Base-by-base conservation (phyloP, 2,113 vertebrate species). In the Addax nasomaculatus region DNA sequence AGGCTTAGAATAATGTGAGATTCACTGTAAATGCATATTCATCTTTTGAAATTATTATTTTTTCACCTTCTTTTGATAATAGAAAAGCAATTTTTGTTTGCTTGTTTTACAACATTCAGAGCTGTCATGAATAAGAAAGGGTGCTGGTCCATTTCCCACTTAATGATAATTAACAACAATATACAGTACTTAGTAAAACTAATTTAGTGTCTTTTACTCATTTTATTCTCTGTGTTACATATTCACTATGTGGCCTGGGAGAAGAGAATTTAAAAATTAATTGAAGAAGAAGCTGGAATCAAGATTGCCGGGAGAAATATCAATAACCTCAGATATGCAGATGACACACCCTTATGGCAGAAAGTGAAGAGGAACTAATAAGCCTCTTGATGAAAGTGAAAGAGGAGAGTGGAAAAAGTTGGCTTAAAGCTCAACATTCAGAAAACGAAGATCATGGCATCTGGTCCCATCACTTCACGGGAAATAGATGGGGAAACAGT, bases 41-140 rank as follows among this genome's bases (percentile, higher is more conserved):
- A 39, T 10, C 36, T 85, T 87, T 57, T 76, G 89, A 36, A 53
- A 36, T 53, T 81, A 81, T 81, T 81, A 25, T 55, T 53, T 83
- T 53, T 55, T 89, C 19, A 39, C 5, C 45, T 93, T 96, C 45
- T 93, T 96, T 97, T 67, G 64, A 51, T 92, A 96, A 87, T 36
- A 96, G 62, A 80, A 86, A 95, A 93, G 16, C 36, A n/a, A 62
- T 51, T 53, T 81, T 51, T 21, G 39, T 49, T 60, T 57, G 89
- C 89, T 96, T 83, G 33, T 86, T 92, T 91, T 45, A 90, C 19
- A 85, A 58, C 25, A n/a, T 86, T 81, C 16, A 80, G 17, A 81
- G 45, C 58, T 93, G 67, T 95, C 60, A 92, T 80, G 30, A 93
- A 57, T 93, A 64, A 64, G 81, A 73, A 83, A 93, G 30, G 16